These are phyloP conservation scores for Poeciliopsis infans DNA, from an alignment of 2,797 vertebrate genomes.

Conservation along the genomic window DNA sequence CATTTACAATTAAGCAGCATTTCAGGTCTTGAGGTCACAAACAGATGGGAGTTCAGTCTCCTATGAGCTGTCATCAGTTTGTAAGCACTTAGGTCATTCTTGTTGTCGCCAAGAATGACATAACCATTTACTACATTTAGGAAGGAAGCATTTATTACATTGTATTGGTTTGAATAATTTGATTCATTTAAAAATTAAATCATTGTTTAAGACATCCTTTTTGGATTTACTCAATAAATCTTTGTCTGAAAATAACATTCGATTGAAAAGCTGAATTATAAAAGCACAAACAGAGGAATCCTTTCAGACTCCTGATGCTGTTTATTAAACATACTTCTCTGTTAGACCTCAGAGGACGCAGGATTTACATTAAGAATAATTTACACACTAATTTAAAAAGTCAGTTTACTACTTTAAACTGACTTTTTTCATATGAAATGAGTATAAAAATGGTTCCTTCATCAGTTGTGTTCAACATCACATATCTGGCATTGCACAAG, in stretches of 20 bases:
- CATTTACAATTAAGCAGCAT: background rate
- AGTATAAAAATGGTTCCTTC: slow-evolving; percentile 22
- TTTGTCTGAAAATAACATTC: background rate
- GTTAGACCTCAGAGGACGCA: background rate
- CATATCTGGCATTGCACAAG: background rate
- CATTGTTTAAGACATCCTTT: background rate
- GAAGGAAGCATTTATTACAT: background rate
- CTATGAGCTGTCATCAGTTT: background rate
- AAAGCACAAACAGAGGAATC: background rate
- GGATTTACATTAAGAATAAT: background rate
- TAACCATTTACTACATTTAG: background rate
- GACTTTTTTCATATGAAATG: slow-evolving; percentile 40
- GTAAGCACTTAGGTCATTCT: background rate
- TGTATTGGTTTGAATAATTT: background rate
- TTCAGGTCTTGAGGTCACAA: background rate
- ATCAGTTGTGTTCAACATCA: slow-evolving; percentile 6
- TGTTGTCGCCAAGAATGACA: background rate
- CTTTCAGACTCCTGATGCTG: background rate
- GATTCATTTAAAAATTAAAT: background rate
- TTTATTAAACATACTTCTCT: background rate
- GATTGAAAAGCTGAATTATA: background rate
- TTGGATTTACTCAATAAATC: background rate
- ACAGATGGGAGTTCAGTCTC: background rate
- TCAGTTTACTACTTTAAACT: slow-evolving; percentile 23
- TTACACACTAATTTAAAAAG: background rate